Base-by-base conservation (phyloP, 2,113 vertebrate species). In the Tragelaphus strepsiceros region DNA sequence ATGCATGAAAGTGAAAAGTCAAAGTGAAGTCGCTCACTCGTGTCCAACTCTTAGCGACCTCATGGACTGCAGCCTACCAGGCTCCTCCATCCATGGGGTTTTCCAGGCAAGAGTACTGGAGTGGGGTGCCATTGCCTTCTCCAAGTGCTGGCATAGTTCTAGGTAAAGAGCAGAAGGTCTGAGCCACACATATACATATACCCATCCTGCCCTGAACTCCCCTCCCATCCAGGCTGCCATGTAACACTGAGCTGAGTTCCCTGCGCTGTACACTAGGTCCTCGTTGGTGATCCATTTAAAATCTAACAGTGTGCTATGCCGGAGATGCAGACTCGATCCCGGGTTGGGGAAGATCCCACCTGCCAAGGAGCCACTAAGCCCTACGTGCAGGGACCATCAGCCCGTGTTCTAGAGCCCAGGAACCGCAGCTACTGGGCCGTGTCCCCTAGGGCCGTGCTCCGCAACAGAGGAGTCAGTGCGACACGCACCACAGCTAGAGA, bases 401-500 rank as follows among this genome's bases (percentile, higher is more conserved):
- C 21, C 11, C 6, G 6, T 2, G 71, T 13, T 39, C 35, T 39
- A 7, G 71, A 24, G 71, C 64, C n/a, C 64, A 11, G 35, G 19
- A 39, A 39, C 19, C 1, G 2, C n/a, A 39, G 67, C 67, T 74
- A 1, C 67, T 3, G 10, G 19, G 35, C 35, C 67, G 0, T 3
- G 67, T 74, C 10, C 67, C 35, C 21, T 6, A 13, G 67, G 11
- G 5, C 19, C n/a, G 6, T 14, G 71, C 71, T 43, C 21, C 6
- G 3, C 71, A 7, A 13, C 21, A 74, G 35, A 43, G 71, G 21
- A 4, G 39, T 77, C 39, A 3, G 3, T 2, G 12, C 3, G 7
- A 7, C 3, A 6, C 1, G 71, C 11, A 77, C 21, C 22, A 0
- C 12, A 14, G 71, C 39, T 7, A 0, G 39, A 14, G 39, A 26